These are phyloP conservation scores for Poeciliopsis presidionis DNA, from an alignment of 2,797 vertebrate species.

Conservation along the genomic window DNA sequence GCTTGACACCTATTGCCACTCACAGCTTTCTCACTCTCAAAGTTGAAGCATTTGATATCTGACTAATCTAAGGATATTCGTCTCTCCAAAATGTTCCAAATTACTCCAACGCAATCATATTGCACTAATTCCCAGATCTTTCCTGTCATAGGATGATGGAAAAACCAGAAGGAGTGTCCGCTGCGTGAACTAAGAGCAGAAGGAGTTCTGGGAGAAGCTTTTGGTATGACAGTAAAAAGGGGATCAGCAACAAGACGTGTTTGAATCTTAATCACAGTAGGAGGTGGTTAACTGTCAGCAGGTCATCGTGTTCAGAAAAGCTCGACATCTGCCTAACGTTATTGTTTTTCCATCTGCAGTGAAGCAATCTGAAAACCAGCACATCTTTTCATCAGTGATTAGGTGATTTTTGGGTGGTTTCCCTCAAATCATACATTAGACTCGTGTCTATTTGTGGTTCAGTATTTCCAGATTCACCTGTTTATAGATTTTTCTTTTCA, in stretches of 20 bases:
- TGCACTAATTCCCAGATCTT: not conserved
- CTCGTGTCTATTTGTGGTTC: not conserved
- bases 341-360: not conserved
- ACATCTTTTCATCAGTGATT: not conserved
- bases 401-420: not conserved
- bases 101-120: conserved; percentile 11
- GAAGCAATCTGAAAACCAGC: no score
- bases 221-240: conserved; percentile 9
- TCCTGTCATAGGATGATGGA: not conserved
- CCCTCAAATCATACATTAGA: not conserved
- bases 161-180: not conserved
- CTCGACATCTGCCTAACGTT: not conserved
- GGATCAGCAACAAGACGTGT: conserved; percentile 39
- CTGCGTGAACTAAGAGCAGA: not conserved
- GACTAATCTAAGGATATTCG: conserved; percentile 22
- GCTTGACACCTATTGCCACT: conserved; percentile 58
- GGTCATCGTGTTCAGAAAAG: conserved; percentile 3
- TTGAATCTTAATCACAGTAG: conserved; percentile 8
- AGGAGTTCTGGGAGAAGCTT: not conserved
- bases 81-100: conserved; percentile 22
- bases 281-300: conserved; percentile 48
- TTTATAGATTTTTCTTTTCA: not conserved
- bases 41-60: not conserved
- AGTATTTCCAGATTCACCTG: not conserved
- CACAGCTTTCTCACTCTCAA: conserved; percentile 48